These are phyloP conservation scores for Malacoctenus gilli DNA, from an alignment of 2,797 vertebrate species.

Conservation along the genomic window DNA sequence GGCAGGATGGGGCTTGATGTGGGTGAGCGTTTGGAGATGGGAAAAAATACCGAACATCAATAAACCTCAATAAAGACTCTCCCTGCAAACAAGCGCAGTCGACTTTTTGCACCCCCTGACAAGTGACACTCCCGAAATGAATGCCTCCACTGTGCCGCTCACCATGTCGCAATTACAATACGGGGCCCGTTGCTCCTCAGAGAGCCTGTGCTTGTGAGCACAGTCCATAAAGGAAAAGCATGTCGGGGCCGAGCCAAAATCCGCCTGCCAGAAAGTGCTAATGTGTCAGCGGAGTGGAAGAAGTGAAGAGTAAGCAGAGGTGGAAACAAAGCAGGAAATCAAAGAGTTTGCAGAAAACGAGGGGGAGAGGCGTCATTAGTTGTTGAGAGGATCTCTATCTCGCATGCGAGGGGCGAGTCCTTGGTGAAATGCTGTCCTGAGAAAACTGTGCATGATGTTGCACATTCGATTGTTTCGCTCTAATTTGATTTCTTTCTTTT, in stretches of 20 bases:
- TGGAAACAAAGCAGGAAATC: too few relatives aligned
- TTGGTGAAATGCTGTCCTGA: too few relatives aligned
- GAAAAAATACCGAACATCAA: slow-evolving; percentile 19
- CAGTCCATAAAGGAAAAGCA: slow-evolving; percentile 20
- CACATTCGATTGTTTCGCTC: too few relatives aligned
- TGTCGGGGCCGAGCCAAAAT: slow-evolving; percentile 4
- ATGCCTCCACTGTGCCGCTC: slow-evolving; percentile 10
- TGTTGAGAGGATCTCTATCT: too few relatives aligned
- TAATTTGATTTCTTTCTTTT: too few relatives aligned
- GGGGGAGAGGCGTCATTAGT: too few relatives aligned
- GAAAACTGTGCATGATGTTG: too few relatives aligned
- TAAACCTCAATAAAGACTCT: background rate
- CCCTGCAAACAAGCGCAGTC: too few relatives aligned
- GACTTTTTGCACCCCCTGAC: slow-evolving; percentile 10
- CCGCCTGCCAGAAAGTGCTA: slow-evolving; percentile 8
- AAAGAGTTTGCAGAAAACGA: too few relatives aligned
- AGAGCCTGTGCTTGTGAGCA: slow-evolving; percentile 9
- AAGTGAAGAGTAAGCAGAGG: slow-evolving; percentile 4
- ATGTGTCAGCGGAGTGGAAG: slow-evolving; percentile 5
- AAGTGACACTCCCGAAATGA: slow-evolving; percentile 20
- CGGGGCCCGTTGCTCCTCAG: background rate
- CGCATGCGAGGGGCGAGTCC: too few relatives aligned
- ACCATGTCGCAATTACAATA: slow-evolving; percentile 25
- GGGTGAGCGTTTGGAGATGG: slow-evolving; percentile 19
- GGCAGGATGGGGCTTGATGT: slow-evolving; percentile 13